phyloP scores from a whole-genome alignment of 2,113 vertebrate species.

The Forbesichthys agassizii region DNA sequence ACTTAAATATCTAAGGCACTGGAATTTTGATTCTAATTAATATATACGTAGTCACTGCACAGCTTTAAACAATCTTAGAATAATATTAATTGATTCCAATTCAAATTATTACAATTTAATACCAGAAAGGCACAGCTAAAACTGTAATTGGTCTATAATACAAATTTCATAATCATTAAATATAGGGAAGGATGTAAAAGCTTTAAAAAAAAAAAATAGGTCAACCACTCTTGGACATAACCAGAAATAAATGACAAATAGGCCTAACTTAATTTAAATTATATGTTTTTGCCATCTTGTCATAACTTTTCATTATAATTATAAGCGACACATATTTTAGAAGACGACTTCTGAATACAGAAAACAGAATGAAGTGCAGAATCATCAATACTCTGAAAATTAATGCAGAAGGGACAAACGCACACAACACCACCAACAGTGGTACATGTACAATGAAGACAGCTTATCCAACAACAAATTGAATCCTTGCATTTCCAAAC shows the following conservation, averaged over 20 bases:
- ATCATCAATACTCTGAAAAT: slow-evolving; percentile 62
- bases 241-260: slow-evolving; percentile 3
- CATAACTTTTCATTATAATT: slow-evolving; percentile 38
- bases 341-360: slow-evolving; percentile 28
- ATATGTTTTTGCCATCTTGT: slow-evolving; percentile 69
- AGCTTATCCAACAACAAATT: too few relatives aligned
- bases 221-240: slow-evolving; percentile 26
- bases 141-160: slow-evolving; percentile 52
- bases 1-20: slow-evolving; percentile 74
- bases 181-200: background rate
- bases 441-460: slow-evolving; percentile 50
- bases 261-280: slow-evolving; percentile 21
- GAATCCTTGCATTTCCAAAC: too few relatives aligned
- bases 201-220: background rate
- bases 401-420: slow-evolving; percentile 42
- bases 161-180: slow-evolving; percentile 33
- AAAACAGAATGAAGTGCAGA: slow-evolving; percentile 67
- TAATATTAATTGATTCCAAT: slow-evolving; percentile 41
- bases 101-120: slow-evolving; percentile 27
- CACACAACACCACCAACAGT: slow-evolving; percentile 9
- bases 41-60: slow-evolving; percentile 6
- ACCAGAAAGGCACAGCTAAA: slow-evolving; percentile 72
- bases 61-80: background rate
- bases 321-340: slow-evolving; percentile 37
- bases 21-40: slow-evolving; percentile 62